These are phyloP conservation scores for Flexamia atlantica DNA, from an alignment of 2,888 invertebrate genomes.

Conservation along the genomic window DNA sequence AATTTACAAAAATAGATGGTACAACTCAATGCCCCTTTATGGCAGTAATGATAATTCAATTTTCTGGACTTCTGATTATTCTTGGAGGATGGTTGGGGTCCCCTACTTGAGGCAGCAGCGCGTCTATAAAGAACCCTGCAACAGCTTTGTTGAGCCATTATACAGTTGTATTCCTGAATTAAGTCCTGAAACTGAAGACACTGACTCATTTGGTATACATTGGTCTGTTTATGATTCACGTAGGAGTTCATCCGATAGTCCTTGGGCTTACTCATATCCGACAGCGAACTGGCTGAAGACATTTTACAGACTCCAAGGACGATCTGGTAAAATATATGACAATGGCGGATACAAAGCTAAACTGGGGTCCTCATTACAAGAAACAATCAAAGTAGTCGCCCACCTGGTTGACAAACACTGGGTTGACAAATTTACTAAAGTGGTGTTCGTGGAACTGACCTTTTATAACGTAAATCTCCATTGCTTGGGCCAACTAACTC, in stretches of 20 bases:
- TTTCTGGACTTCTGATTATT: conserved; percentile 6
- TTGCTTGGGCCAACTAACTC: background rate
- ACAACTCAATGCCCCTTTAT: background rate
- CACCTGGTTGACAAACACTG: background rate
- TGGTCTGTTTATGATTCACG: no score
- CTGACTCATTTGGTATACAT: background rate
- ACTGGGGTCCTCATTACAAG: background rate
- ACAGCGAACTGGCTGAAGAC: background rate
- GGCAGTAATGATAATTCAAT: background rate
- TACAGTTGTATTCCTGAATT: background rate
- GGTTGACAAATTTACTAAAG: background rate
- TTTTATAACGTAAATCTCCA: background rate
- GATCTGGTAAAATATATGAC: background rate
- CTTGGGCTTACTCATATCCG: background rate
- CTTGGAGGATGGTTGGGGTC: background rate
- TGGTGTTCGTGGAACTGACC: background rate
- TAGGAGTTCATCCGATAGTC: no score
- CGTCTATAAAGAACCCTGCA: background rate
- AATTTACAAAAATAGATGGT: background rate
- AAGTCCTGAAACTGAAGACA: background rate
- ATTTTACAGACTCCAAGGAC: background rate
- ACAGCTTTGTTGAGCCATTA: background rate
- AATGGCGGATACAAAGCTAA: conserved; percentile 5
- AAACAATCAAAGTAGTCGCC: background rate
- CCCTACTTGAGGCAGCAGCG: background rate